These are phyloP conservation scores for Oceanodroma tethys DNA, from an alignment of 2,113 vertebrate genomes.

Conservation along the genomic window DNA sequence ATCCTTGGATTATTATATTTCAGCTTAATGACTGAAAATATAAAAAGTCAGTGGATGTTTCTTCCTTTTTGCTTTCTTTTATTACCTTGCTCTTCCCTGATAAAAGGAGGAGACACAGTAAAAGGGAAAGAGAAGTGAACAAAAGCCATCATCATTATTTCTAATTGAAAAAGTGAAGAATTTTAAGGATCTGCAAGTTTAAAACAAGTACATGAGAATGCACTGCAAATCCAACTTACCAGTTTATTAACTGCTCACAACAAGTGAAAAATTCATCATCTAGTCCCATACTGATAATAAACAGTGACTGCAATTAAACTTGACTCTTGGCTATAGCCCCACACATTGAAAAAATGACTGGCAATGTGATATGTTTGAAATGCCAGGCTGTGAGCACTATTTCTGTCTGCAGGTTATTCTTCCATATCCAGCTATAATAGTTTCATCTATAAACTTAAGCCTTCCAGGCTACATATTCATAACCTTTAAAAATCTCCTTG, in stretches of 20 bases:
- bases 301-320: neutral
- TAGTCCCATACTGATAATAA: neutral
- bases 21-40: neutral
- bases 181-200: neutral
- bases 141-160: neutral
- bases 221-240: neutral
- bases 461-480: constrained; percentile 5
- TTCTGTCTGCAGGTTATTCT: constrained; percentile 12
- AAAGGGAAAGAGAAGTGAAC: neutral
- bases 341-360: neutral
- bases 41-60: neutral
- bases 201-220: neutral
- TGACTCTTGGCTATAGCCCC: neutral
- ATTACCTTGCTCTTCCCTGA: neutral
- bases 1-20: neutral
- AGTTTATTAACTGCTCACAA: neutral
- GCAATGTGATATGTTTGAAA: neutral
- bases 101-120: neutral
- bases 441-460: constrained; percentile 15
- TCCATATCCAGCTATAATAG: neutral
- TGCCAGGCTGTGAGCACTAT: neutral
- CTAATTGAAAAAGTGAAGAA: neutral
- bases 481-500: constrained; percentile 10
- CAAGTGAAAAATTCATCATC: neutral
- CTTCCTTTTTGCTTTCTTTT: neutral